Evolutionary conservation across 1,140 invertebrate genomes (phyloP).

Genomic region (Lepidurus arcticus): DNA sequence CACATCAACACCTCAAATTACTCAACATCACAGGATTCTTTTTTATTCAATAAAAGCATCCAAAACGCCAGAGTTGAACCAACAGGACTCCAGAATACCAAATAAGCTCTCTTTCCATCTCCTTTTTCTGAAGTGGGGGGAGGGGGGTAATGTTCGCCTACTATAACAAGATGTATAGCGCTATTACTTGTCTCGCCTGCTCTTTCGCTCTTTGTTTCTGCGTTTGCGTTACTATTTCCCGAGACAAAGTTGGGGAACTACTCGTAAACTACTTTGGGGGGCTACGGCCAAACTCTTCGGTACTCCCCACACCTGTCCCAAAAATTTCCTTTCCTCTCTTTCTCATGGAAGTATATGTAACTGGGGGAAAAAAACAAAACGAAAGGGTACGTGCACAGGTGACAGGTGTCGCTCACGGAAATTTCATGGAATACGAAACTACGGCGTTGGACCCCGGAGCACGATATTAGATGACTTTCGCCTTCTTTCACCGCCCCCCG

Average conservation of each 20-base stretch:
- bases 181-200: constrained; percentile 18
- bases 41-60: neutral
- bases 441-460: neutral
- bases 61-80: neutral
- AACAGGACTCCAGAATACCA: neutral
- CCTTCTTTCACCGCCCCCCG: neutral
- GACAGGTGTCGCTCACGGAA: neutral
- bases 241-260: constrained; percentile 1
- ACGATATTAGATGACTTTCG: constrained; percentile 16
- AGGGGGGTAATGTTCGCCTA: constrained; percentile 2
- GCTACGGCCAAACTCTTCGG: neutral
- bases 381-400: neutral
- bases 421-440: neutral
- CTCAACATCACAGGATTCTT: neutral
- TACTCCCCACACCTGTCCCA: neutral
- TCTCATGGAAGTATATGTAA: neutral
- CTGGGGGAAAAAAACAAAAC: neutral
- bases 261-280: neutral
- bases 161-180: constrained; percentile 14
- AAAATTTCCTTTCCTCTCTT: neutral
- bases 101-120: neutral
- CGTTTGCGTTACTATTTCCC: neutral
- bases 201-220: neutral
- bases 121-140: neutral
- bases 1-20: neutral